Base-by-base conservation (phyloP, 2,113 vertebrate genomes). In the Rhagologus leucostigma region DNA sequence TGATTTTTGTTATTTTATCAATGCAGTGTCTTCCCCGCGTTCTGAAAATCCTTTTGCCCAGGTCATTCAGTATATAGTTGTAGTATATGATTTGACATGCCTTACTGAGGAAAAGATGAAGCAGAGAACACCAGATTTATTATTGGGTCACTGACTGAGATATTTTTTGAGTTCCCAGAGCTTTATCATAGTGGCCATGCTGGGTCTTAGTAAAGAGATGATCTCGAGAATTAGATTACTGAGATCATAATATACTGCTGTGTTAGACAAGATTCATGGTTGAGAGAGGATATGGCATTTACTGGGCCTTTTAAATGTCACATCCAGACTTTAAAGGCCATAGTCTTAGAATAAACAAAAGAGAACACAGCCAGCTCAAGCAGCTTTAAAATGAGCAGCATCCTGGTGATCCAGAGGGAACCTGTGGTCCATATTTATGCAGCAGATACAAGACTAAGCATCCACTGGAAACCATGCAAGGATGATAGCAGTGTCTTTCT, bases 241-340 rank as follows among this genome's bases (percentile, higher is more conserved):
- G 69, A 89, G 76, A 81, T 93, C 44, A 56, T 95, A 90, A 90
- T 94, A 77, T 24, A 94, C 85, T 91, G 50, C 73, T 94, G 47
- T 39, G 49, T 81, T 90, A 53, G 60, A 87, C 71, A 88, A 87
- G 90, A 91, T 83, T 90, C 60, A 68, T 90, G 53, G 68, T 52
- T 4, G 10, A 86, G 59, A 90, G 71, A 67, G 29, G 27, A 94
- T 88, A 19, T 49, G 62, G n/a, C 76, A 90, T 96, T 90, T 93
- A 81, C 81, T 70, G 33, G 53, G n/a, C 37, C 57, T 69, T 91
- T 84, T 75, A 92, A 96, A 95, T 93, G 90, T 94, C 92, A 88
- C n/a, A 75, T 77, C 29, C 60, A 71, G 52, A 23, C 56, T 93
- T 88, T 64, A 89, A 89, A 86, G 69, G 73, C 88, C 62, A 13